phyloP scores from a whole-genome alignment of 2,113 vertebrate genomes.

The Quiscalus mexicanus region DNA sequence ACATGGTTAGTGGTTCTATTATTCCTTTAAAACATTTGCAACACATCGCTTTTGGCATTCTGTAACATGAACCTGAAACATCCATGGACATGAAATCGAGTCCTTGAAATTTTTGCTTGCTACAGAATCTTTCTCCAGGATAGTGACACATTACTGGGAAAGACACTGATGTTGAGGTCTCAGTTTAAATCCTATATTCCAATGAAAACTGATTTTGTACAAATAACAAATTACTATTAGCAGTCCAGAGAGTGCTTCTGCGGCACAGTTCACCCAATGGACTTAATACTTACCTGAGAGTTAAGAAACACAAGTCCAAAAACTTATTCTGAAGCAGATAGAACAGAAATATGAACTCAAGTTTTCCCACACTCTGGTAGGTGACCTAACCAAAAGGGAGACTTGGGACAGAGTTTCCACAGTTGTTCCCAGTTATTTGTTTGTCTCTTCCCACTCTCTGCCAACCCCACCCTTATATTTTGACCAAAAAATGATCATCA shows the following conservation, averaged over 20 bases:
- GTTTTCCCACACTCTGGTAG: not conserved
- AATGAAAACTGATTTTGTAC: not conserved
- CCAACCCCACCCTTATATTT: not conserved
- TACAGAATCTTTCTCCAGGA: not conserved
- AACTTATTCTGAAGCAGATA: not conserved
- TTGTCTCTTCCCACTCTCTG: not conserved
- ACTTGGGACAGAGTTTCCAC: not conserved
- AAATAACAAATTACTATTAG: not conserved
- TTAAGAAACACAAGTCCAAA: not conserved
- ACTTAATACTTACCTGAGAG: not conserved
- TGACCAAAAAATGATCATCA: not conserved
- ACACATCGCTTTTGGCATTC: not conserved
- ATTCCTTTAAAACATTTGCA: not conserved
- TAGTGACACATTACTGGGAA: not conserved
- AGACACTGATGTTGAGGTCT: not conserved
- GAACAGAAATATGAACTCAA: not conserved
- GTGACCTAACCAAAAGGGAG: not conserved
- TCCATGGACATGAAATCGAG: not conserved
- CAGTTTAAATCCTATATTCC: not conserved
- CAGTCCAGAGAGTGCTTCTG: not conserved
- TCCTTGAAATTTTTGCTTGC: not conserved
- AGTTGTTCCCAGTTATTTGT: not conserved
- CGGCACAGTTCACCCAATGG: not conserved
- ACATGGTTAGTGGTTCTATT: not conserved
- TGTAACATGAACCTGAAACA: not conserved